These are phyloP conservation scores for Sturnus vulgaris DNA, from an alignment of 2,113 vertebrate genomes.

Conservation along the genomic window DNA sequence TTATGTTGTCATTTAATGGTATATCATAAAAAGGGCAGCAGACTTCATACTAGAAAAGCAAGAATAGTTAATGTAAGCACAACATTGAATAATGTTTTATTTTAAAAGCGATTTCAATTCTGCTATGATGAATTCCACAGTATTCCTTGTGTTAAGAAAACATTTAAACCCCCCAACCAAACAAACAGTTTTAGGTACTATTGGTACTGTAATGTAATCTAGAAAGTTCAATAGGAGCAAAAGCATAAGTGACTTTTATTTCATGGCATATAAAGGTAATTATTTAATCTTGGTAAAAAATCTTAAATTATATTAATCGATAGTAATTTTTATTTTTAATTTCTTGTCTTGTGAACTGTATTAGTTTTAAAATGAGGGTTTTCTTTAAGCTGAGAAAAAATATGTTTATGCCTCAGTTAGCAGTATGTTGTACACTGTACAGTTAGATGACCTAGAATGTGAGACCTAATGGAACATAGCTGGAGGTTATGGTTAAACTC, in stretches of 20 bases:
- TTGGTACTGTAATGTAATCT: neutral
- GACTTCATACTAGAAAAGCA: neutral
- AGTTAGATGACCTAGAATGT: conserved; percentile 35
- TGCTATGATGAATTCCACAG: neutral
- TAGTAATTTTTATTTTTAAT: neutral
- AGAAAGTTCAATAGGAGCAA: neutral
- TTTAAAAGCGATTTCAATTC: neutral
- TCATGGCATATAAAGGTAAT: neutral
- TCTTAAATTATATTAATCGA: neutral
- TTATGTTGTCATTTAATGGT: neutral
- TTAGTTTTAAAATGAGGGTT: neutral
- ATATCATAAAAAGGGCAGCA: neutral
- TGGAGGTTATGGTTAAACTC: conserved; percentile 68
- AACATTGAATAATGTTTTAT: neutral
- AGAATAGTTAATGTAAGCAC: neutral
- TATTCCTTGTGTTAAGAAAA: neutral
- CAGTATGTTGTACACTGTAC: neutral
- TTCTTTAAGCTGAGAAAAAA: neutral
- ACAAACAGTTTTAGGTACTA: neutral
- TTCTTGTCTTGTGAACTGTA: neutral
- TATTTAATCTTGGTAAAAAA: neutral
- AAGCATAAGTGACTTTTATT: neutral
- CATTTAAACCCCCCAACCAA: neutral
- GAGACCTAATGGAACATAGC: conserved; percentile 55
- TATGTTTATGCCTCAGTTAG: neutral